Percentiles rank a stretch among this genome's conserved stretches.
phyloP scores from a whole-genome alignment of 2,113 vertebrate species.

The Tragelaphus buxtoni region DNA sequence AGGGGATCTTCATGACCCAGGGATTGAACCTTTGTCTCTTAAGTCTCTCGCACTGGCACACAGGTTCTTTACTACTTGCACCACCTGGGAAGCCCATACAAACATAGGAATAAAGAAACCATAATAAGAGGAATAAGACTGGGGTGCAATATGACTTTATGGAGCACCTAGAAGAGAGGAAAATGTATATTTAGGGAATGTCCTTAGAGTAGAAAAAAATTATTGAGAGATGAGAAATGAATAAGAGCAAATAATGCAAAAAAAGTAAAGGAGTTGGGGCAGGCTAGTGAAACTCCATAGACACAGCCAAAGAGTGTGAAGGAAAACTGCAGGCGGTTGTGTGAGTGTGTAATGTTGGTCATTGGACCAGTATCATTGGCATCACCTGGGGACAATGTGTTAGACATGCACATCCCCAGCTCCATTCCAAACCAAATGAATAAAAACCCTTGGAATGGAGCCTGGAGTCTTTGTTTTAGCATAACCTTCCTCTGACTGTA shows the following conservation, averaged over 20 bases:
- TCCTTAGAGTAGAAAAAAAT: not conserved
- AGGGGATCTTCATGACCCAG: not conserved
- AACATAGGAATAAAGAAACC: not conserved
- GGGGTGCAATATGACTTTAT: not conserved
- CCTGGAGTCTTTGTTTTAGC: not conserved
- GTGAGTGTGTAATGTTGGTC: not conserved
- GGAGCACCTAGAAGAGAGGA: not conserved
- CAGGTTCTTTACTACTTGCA: not conserved
- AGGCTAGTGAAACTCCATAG: not conserved
- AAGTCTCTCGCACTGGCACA: not conserved
- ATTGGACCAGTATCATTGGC: not conserved
- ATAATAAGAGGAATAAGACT: not conserved
- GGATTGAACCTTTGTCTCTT: not conserved
- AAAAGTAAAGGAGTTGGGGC: not conserved
- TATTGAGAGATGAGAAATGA: not conserved
- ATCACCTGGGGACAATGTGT: not conserved
- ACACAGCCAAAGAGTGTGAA: not conserved
- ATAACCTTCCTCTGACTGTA: not conserved
- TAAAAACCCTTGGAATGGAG: not conserved
- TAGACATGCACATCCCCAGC: not conserved
- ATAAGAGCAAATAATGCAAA: not conserved
- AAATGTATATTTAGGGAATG: not conserved
- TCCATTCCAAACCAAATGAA: not conserved
- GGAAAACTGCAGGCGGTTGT: not conserved
- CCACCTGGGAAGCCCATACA: not conserved